Percentiles rank a stretch among this genome's conserved stretches.
These are phyloP conservation scores for Sterrhoptilus dennistouni DNA, from an alignment of 2,113 vertebrate species.

Conservation along the genomic window DNA sequence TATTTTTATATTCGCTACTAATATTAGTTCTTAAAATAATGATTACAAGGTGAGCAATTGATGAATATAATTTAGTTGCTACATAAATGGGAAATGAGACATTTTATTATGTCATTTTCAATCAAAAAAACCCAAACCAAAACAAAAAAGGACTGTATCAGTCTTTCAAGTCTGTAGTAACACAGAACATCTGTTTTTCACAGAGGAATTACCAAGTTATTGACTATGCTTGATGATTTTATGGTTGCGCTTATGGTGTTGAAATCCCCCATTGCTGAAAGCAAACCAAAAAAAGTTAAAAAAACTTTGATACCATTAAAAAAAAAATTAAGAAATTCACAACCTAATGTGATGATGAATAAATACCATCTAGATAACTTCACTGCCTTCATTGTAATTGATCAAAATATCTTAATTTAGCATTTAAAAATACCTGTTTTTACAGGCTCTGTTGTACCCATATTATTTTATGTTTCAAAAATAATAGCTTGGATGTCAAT, in stretches of 20 bases:
- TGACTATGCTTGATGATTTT: not conserved
- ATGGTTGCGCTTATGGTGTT: not conserved
- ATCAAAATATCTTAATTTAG: not conserved
- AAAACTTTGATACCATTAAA: accelerated
- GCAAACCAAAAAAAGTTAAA: not conserved
- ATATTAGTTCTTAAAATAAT: not conserved
- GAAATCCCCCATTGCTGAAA: not conserved
- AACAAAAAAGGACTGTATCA: not conserved
- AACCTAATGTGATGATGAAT: accelerated
- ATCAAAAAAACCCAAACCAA: not conserved
- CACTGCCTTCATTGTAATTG: not conserved
- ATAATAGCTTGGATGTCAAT: not conserved
- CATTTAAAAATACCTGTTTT: not conserved
- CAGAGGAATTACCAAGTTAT: not conserved
- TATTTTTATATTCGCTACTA: not conserved
- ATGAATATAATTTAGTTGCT: not conserved
- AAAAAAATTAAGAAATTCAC: not conserved
- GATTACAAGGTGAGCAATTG: not conserved
- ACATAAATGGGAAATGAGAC: not conserved
- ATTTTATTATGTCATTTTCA: not conserved
- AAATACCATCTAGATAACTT: not conserved
- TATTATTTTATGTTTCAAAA: not conserved
- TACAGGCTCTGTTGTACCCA: accelerated
- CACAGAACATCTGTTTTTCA: not conserved
- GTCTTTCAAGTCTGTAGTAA: not conserved